These are phyloP conservation scores for Marmota flaviventris DNA, from an alignment of 2,113 vertebrate genomes.

Conservation along the genomic window DNA sequence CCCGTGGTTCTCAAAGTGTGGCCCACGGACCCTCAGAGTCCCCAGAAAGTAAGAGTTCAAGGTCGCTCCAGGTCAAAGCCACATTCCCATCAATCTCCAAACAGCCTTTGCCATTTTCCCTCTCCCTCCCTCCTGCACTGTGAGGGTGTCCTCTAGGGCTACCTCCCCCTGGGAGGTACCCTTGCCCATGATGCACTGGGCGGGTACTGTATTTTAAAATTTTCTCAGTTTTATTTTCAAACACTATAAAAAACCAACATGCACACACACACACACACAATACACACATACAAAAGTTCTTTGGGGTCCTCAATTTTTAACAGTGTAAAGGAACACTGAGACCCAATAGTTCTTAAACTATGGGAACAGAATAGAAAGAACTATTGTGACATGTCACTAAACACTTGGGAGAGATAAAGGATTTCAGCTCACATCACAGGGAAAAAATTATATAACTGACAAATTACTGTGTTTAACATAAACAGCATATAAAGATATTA, in stretches of 20 bases:
- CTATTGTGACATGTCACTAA: not conserved
- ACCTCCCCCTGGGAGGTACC: accelerated
- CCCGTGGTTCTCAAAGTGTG: no score
- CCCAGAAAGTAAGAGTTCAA: not conserved
- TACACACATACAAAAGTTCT: not conserved
- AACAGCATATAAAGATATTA: not conserved
- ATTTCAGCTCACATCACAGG: not conserved
- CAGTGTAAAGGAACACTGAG: not conserved
- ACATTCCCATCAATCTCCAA: not conserved
- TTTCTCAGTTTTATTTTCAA: not conserved
- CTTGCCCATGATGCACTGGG: no score
- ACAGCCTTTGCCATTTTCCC: not conserved
- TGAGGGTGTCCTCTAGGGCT: not conserved
- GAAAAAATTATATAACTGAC: not conserved
- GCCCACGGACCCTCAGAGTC: not conserved
- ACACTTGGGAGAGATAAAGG: not conserved
- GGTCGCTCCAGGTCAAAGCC: not conserved
- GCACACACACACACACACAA: not conserved
- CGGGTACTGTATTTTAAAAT: not conserved
- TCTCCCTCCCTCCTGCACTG: accelerated
- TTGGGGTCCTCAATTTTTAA: not conserved
- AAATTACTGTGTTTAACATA: not conserved
- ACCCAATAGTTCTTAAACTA: not conserved
- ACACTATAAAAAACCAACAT: not conserved
- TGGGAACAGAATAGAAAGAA: not conserved